Percentiles rank a stretch among this genome's conserved stretches.
These are phyloP conservation scores for Trichosurus vulpecula DNA, from an alignment of 2,797 vertebrate species.

Conservation along the genomic window DNA sequence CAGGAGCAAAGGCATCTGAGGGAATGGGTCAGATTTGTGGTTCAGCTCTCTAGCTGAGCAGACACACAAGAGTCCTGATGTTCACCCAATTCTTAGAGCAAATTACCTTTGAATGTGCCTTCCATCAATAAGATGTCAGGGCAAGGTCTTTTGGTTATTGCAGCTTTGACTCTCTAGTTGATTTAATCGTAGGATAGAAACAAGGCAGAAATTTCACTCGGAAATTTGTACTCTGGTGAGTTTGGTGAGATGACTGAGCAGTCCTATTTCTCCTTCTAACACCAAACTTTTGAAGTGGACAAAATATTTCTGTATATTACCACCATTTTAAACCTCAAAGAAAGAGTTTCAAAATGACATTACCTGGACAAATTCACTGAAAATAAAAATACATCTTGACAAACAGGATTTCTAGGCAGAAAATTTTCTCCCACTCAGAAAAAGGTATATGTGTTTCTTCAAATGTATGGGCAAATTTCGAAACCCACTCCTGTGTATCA, in stretches of 20 bases:
- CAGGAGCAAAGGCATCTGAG: background rate
- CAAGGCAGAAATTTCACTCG: background rate
- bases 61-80: too few species aligned
- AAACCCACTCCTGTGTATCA: background rate
- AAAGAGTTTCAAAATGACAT: background rate
- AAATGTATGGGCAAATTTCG: conserved; percentile 1
- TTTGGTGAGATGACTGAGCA: background rate
- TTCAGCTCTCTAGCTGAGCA: background rate
- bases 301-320: background rate
- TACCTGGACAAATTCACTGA: background rate
- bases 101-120: background rate
- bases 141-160: background rate
- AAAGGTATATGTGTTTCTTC: background rate
- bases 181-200: background rate
- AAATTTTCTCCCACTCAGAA: background rate
- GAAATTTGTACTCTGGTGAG: background rate
- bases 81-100: background rate
- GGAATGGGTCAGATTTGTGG: background rate
- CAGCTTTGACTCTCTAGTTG: background rate
- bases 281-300: background rate
- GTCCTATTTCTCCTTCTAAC: background rate
- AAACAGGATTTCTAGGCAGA: background rate
- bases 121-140: background rate
- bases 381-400: background rate
- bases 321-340: background rate